A percentile compares a stretch with the other conserved stretches of the same genome.
Conservation (phyloP, 2,888 invertebrate genomes). For the Aphodius sticticus region DNA sequence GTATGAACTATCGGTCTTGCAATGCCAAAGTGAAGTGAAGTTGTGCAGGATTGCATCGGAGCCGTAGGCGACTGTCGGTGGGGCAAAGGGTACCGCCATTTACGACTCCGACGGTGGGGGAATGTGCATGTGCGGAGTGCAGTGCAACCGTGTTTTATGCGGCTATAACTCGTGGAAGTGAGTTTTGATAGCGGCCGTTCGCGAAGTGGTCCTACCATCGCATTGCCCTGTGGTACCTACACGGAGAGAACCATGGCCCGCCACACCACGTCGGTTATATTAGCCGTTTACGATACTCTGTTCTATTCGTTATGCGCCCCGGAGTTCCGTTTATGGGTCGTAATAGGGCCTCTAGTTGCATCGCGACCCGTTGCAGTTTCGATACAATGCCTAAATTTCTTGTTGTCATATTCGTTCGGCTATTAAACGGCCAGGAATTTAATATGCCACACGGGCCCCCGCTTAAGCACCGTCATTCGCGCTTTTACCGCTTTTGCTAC, state of each 20-base stretch:
- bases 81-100: slow-evolving; percentile 56
- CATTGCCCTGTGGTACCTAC: slow-evolving; percentile 38
- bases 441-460: slow-evolving; percentile 41
- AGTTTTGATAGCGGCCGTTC: slow-evolving; percentile 59
- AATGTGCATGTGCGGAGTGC: slow-evolving; percentile 61
- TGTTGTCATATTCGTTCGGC: slow-evolving; percentile 51
- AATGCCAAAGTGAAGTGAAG: slow-evolving; percentile 58
- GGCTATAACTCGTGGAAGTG: slow-evolving; percentile 60
- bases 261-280: slow-evolving; percentile 43
- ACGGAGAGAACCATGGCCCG: neutral
- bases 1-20: slow-evolving; percentile 58
- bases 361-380: slow-evolving; percentile 40
- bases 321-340: slow-evolving; percentile 50
- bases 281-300: slow-evolving; percentile 57
- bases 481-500: neutral
- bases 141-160: slow-evolving; percentile 60
- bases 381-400: slow-evolving; percentile 49
- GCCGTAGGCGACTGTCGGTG: slow-evolving; percentile 44
- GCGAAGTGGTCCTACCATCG: slow-evolving; percentile 23
- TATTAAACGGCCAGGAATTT: slow-evolving; percentile 54
- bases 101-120: slow-evolving; percentile 54
- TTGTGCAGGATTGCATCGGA: slow-evolving; percentile 51
- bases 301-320: slow-evolving; percentile 56
- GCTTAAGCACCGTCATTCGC: slow-evolving; percentile 4
- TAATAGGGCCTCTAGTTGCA: slow-evolving; percentile 39